These are phyloP conservation scores for Drosophila anceps DNA, from an alignment of 2,888 invertebrate genomes.

Conservation along the genomic window DNA sequence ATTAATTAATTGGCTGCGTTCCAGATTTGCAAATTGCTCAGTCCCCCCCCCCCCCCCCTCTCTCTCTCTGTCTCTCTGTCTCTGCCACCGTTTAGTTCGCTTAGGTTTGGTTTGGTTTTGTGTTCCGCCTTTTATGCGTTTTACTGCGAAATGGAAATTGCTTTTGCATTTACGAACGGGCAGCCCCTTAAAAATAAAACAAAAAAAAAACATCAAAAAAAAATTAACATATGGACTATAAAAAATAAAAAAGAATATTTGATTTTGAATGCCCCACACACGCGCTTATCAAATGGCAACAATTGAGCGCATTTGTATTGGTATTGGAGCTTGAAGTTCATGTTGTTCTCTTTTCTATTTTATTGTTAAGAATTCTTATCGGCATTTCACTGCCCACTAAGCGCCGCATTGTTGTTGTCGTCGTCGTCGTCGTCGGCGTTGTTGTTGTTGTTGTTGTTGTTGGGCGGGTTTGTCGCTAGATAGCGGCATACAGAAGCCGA, in stretches of 20 bases:
- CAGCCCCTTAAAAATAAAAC: slow-evolving; percentile 25
- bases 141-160: slow-evolving; percentile 74
- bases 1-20: slow-evolving; percentile 85
- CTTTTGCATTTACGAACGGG: slow-evolving; percentile 59
- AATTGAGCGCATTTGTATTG: slow-evolving; percentile 35
- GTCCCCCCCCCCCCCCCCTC: no score
- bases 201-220: slow-evolving; percentile 40
- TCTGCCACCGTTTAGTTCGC: slow-evolving; percentile 22
- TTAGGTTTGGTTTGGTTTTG: slow-evolving; percentile 31
- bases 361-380: slow-evolving; percentile 53
- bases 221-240: slow-evolving; percentile 68
- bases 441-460: slow-evolving; percentile 36
- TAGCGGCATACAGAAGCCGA: slow-evolving; percentile 64
- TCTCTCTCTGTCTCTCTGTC: no score
- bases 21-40: slow-evolving; percentile 82
- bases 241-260: slow-evolving; percentile 47
- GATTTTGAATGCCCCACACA: slow-evolving; percentile 52
- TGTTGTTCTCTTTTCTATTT: slow-evolving; percentile 15
- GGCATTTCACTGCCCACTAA: slow-evolving; percentile 46
- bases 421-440: slow-evolving; percentile 8
- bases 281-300: slow-evolving; percentile 58
- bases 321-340: slow-evolving; percentile 39
- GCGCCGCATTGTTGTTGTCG: slow-evolving; percentile 45
- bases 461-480: slow-evolving; percentile 58
- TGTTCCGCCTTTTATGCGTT: slow-evolving; percentile 50